Evolutionary conservation across 2,888 invertebrate species (phyloP).

Genomic region (Agrypnus murinus): DNA sequence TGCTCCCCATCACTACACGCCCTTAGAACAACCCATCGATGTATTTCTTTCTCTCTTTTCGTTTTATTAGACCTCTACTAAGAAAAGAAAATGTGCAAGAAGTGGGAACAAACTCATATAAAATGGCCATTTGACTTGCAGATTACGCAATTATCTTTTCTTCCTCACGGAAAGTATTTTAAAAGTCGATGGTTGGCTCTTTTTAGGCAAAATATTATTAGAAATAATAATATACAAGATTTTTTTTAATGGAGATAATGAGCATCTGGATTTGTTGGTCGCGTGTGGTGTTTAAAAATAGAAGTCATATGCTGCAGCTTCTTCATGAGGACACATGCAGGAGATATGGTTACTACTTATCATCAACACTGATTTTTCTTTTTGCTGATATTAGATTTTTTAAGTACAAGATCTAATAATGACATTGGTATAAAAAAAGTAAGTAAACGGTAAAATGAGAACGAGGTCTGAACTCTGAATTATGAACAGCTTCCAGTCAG

Average conservation of each 20-base stretch:
- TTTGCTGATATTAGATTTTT: too few relatives aligned
- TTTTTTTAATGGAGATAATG: conserved; percentile 24
- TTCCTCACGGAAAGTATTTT: conserved; percentile 17
- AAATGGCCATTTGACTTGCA: conserved; percentile 37
- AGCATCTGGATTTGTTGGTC: conserved; percentile 46
- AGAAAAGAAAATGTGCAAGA: too few relatives aligned
- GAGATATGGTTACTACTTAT: conserved; percentile 20
- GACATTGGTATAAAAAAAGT: too few relatives aligned
- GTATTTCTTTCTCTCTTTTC: conserved; percentile 1
- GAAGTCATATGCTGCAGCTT: conserved; percentile 44
- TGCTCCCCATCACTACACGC: not conserved
- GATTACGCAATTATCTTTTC: conserved; percentile 24
- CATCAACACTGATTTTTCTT: not conserved
- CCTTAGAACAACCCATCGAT: too few relatives aligned
- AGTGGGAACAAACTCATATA: too few relatives aligned
- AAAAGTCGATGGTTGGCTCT: not conserved
- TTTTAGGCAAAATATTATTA: conserved; percentile 5
- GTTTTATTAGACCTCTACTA: too few relatives aligned
- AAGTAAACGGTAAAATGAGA: too few relatives aligned
- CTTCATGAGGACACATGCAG: conserved; percentile 41
- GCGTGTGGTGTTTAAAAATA: conserved; percentile 52
- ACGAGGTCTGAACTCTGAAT: too few relatives aligned
- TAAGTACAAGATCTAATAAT: too few relatives aligned
- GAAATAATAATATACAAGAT: not conserved
- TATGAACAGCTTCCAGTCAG: too few relatives aligned